phyloP scores from a whole-genome alignment of 1,140 invertebrate species.

The Drosophila kikkawai region DNA sequence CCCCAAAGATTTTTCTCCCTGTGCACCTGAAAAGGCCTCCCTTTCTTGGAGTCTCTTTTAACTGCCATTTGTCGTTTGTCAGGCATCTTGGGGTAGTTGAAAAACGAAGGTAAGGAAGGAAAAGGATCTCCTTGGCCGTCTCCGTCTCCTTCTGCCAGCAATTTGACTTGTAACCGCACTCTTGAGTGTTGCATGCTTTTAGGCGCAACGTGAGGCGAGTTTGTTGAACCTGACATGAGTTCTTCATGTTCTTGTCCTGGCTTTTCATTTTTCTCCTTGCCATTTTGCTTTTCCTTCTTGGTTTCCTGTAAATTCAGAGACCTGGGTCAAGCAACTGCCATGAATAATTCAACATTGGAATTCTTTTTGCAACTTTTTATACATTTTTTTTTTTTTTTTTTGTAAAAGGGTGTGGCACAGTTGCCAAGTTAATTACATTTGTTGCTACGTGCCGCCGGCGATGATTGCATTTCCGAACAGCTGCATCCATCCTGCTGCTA shows the following conservation, averaged over 20 bases:
- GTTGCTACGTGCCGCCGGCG: conserved; percentile 63
- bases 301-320: background rate
- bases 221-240: conserved; percentile 72
- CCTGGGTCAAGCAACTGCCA: conserved; percentile 77
- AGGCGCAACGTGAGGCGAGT: conserved; percentile 78
- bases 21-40: conserved; percentile 10
- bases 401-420: conserved; percentile 48
- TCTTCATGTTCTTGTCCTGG: conserved; percentile 34
- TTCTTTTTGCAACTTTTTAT: conserved; percentile 17
- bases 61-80: conserved; percentile 78
- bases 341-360: conserved; percentile 72
- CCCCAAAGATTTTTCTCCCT: background rate
- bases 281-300: conserved; percentile 12
- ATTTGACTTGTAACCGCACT: conserved; percentile 78
- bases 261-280: conserved; percentile 20
- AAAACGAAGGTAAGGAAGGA: background rate
- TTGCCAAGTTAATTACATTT: conserved; percentile 78
- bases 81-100: conserved; percentile 30
- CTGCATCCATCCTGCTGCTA: conserved; percentile 21
- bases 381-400: conserved; percentile 4
- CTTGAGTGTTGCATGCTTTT: conserved; percentile 78
- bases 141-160: conserved; percentile 45
- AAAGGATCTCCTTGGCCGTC: conserved; percentile 1
- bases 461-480: conserved; percentile 64
- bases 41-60: conserved; percentile 43